Evolutionary conservation across 1,140 invertebrate genomes (phyloP).

Genomic region (Agrilus planipennis): DNA sequence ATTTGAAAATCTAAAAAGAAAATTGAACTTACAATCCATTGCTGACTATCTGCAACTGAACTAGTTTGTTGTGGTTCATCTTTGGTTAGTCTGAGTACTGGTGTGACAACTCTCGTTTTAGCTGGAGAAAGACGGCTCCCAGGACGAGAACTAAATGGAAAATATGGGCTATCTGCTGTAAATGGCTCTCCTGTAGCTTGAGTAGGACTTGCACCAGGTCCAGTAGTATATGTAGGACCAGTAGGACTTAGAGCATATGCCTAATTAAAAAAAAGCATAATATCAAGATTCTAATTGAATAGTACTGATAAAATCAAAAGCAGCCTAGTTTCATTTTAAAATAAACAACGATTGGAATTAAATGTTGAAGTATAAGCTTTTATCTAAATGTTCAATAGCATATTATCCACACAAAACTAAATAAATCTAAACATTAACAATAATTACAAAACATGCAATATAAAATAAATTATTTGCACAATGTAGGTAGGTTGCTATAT

Average conservation of each 20-base stretch:
- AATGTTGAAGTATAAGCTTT: too few relatives aligned
- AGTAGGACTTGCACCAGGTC: conserved; percentile 29
- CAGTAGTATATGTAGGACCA: conserved; percentile 30
- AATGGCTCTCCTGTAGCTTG: conserved; percentile 29
- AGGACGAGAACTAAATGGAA: conserved; percentile 30
- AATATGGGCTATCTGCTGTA: conserved; percentile 32
- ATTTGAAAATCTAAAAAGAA: background rate
- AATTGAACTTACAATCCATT: conserved; percentile 31
- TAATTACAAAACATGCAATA: too few relatives aligned
- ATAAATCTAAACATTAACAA: too few relatives aligned
- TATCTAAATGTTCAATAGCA: too few relatives aligned
- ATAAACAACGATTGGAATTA: too few relatives aligned
- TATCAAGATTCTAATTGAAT: too few relatives aligned
- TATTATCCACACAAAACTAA: too few relatives aligned
- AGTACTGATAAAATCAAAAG: too few relatives aligned
- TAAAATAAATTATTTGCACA: too few relatives aligned
- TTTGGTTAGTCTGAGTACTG: conserved; percentile 17
- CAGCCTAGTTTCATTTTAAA: too few relatives aligned
- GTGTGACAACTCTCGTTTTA: conserved; percentile 23
- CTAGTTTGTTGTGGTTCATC: conserved; percentile 24
- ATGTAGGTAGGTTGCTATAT: too few relatives aligned
- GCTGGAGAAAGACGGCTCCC: conserved; percentile 27
- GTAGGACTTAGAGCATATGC: conserved; percentile 33
- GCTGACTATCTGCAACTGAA: conserved; percentile 26
- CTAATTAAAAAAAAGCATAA: too few relatives aligned